A percentile compares a stretch with the other conserved stretches of the same genome.
These are phyloP conservation scores for Megalonaias nervosa DNA, from an alignment of 1,140 invertebrate genomes.

Conservation along the genomic window DNA sequence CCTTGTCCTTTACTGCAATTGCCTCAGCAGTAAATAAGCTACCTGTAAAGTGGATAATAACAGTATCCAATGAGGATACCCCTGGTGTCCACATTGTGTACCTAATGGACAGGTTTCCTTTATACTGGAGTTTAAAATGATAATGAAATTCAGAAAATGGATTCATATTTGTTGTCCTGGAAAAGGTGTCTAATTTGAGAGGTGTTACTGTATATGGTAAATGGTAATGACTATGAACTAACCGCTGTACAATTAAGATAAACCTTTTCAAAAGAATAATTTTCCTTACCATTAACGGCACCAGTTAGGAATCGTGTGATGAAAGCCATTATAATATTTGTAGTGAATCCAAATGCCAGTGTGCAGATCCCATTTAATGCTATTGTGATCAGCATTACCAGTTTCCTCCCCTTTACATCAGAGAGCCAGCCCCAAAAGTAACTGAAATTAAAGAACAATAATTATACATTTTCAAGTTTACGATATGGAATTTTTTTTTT, in stretches of 20 bases:
- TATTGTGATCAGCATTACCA: conserved; percentile 58
- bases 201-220: too few relatives aligned
- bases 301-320: conserved; percentile 59
- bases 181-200: background rate
- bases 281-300: conserved; percentile 56
- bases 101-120: too few relatives aligned
- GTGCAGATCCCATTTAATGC: conserved; percentile 51
- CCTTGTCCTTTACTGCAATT: too few relatives aligned
- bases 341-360: conserved; percentile 62
- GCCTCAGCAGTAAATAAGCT: too few relatives aligned
- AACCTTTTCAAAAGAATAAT: background rate
- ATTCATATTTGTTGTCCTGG: background rate
- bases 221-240: too few relatives aligned
- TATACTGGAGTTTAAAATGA: background rate
- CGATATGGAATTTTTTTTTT: too few relatives aligned
- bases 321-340: conserved; percentile 54
- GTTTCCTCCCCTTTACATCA: conserved; percentile 56
- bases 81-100: too few relatives aligned
- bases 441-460: conserved; percentile 42
- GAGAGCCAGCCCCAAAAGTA: conserved; percentile 69
- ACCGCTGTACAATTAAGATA: background rate
- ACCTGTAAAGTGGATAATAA: too few relatives aligned
- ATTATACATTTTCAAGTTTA: background rate
- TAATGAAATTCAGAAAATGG: background rate
- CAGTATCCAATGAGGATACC: too few relatives aligned